These are phyloP conservation scores for Picathartes gymnocephalus DNA, from an alignment of 2,113 vertebrate species.

Conservation along the genomic window DNA sequence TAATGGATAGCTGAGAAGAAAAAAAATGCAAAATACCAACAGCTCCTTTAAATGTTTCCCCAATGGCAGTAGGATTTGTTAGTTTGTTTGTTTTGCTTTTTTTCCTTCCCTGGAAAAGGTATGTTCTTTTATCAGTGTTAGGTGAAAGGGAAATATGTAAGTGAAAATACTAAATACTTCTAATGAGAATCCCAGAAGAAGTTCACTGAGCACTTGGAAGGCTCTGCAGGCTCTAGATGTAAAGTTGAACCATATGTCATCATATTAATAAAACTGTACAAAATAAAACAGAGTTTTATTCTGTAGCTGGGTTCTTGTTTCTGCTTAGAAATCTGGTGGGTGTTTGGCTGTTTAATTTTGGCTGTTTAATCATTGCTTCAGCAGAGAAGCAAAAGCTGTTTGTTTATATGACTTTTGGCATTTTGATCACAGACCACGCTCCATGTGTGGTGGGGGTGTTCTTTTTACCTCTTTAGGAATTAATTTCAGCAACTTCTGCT, in stretches of 20 bases:
- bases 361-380: neutral
- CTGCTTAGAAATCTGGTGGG: neutral
- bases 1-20: neutral
- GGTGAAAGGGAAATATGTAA: neutral
- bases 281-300: neutral
- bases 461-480: neutral
- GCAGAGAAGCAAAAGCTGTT: neutral
- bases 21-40: neutral
- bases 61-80: neutral
- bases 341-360: neutral
- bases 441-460: neutral
- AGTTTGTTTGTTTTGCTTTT: neutral
- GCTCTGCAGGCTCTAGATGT: neutral
- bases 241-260: conserved; percentile 1
- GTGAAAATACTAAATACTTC: neutral
- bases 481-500: neutral
- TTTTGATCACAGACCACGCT: neutral
- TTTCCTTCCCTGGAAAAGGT: neutral
- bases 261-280: neutral
- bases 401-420: neutral
- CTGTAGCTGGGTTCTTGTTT: neutral
- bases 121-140: neutral
- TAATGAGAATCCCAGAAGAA: neutral
- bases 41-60: neutral
- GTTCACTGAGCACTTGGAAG: neutral